phyloP scores from a whole-genome alignment of 2,888 invertebrate genomes.

The Drosophila siamana region DNA sequence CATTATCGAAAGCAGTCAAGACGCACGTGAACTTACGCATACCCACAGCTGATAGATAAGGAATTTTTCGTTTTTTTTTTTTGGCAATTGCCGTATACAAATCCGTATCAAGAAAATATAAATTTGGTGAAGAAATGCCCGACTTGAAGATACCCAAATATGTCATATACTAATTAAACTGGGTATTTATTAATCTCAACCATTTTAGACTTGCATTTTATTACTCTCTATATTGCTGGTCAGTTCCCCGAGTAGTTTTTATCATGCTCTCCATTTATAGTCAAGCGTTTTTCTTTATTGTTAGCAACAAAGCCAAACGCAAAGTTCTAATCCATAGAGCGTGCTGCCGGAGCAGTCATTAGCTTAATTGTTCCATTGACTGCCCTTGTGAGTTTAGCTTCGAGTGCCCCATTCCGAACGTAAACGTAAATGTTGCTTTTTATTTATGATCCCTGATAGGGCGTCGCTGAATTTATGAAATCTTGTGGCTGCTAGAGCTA shows the following conservation, averaged over 20 bases:
- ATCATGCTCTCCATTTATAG: background rate
- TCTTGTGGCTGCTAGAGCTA: slow-evolving; percentile 21
- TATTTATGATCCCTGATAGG: slow-evolving; percentile 26
- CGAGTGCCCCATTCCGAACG: slow-evolving; percentile 6
- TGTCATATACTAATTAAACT: background rate
- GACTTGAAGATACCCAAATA: background rate
- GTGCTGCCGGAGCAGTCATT: slow-evolving; percentile 29
- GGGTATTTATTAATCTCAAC: background rate
- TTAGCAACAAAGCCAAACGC: background rate
- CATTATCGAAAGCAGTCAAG: slow-evolving; percentile 64
- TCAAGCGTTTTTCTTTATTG: slow-evolving; percentile 5
- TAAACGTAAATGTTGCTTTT: slow-evolving; percentile 4
- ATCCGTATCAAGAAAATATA: background rate
- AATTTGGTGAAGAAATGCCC: background rate
- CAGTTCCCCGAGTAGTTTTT: background rate
- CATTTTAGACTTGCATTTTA: background rate
- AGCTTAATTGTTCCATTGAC: slow-evolving; percentile 38
- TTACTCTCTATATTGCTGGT: background rate
- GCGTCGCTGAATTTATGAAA: slow-evolving; percentile 36
- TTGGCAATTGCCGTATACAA: slow-evolving; percentile 10
- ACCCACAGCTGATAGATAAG: slow-evolving; percentile 20
- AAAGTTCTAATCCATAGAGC: slow-evolving; percentile 20
- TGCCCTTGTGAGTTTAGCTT: slow-evolving; percentile 18
- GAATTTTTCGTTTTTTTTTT: background rate
- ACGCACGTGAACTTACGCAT: slow-evolving; percentile 52